Percentiles rank a stretch among this genome's conserved stretches.
Evolutionary conservation across 2,113 vertebrate species (phyloP).

Genomic region (Bubo blakistoni): DNA sequence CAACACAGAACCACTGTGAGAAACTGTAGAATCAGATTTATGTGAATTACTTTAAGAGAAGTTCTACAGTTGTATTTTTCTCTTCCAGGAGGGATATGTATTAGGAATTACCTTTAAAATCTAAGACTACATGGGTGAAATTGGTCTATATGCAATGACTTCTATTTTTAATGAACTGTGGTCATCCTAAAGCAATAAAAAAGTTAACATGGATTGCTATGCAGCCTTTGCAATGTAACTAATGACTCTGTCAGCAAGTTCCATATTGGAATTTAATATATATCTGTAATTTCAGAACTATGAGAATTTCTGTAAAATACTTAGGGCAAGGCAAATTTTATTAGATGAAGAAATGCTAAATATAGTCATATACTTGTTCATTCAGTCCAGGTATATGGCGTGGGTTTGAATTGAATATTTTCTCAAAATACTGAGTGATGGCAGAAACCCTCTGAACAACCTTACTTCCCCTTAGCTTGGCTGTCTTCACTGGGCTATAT

Average conservation of each 20-base stretch:
- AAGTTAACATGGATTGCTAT: not conserved
- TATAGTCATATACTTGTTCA: not conserved
- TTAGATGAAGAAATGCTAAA: not conserved
- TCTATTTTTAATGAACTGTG: not conserved
- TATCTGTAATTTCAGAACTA: not conserved
- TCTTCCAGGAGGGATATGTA: not conserved
- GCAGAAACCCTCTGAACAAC: not conserved
- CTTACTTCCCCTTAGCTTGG: fast-evolving
- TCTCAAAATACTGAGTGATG: not conserved
- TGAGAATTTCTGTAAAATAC: not conserved
- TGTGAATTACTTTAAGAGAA: not conserved
- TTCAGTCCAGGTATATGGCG: not conserved
- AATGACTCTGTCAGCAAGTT: not conserved
- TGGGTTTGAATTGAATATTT: not conserved
- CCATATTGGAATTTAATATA: not conserved
- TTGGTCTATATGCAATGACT: not conserved
- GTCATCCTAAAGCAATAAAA: not conserved
- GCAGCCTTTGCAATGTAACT: not conserved
- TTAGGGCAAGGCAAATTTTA: not conserved
- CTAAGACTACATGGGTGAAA: not conserved
- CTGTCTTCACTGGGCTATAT: not conserved
- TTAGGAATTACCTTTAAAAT: not conserved
- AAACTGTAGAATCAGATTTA: not conserved
- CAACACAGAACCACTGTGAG: not conserved
- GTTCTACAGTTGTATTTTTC: not conserved